Conservation (phyloP, 1,140 invertebrate species). For the Philopotamus ludificatus region DNA sequence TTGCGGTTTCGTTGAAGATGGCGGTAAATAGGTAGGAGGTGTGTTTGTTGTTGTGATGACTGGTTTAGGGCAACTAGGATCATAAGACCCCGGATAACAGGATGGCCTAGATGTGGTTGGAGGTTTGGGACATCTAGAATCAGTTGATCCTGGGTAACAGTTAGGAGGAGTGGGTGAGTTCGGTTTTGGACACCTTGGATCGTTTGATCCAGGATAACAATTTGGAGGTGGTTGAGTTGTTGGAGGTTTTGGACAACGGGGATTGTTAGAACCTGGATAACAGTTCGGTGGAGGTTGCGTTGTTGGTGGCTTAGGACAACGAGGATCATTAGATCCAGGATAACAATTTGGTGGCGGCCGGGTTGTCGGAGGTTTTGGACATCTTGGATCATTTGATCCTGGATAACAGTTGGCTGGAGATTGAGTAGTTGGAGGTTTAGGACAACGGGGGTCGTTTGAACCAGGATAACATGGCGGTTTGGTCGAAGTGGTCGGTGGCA, state of each 20-base stretch:
- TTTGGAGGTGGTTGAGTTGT: slow-evolving; percentile 33
- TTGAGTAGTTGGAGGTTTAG: slow-evolving; percentile 36
- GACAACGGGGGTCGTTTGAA: slow-evolving; percentile 46
- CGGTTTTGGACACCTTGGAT: slow-evolving; percentile 45
- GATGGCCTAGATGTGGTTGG: slow-evolving; percentile 28
- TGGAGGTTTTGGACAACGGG: slow-evolving; percentile 43
- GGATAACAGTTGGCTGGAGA: slow-evolving; percentile 37
- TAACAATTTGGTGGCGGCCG: slow-evolving; percentile 39
- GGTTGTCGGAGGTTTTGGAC: slow-evolving; percentile 25
- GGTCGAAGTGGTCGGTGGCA: slow-evolving; percentile 21
- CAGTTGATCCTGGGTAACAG: slow-evolving; percentile 45
- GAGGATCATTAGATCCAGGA: slow-evolving; percentile 46
- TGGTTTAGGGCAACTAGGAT: slow-evolving; percentile 41
- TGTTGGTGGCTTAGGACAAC: slow-evolving; percentile 42
- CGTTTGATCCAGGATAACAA: slow-evolving; percentile 44
- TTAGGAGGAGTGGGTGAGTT: slow-evolving; percentile 30
- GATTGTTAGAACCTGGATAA: slow-evolving; percentile 46
- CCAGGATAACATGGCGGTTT: slow-evolving; percentile 37
- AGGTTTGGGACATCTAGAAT: slow-evolving; percentile 43
- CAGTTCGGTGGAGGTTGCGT: slow-evolving; percentile 41
- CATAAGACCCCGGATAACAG: slow-evolving; percentile 42
- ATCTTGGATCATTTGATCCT: slow-evolving; percentile 44
- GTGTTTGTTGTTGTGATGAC: slow-evolving; percentile 44
- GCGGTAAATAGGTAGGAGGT: slow-evolving; percentile 46
- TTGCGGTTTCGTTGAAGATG: slow-evolving; percentile 40